A percentile compares a stretch with the other conserved stretches of the same genome.
Evolutionary conservation across 2,797 vertebrate species (phyloP).

Genomic region (Typhlichthys subterraneus): DNA sequence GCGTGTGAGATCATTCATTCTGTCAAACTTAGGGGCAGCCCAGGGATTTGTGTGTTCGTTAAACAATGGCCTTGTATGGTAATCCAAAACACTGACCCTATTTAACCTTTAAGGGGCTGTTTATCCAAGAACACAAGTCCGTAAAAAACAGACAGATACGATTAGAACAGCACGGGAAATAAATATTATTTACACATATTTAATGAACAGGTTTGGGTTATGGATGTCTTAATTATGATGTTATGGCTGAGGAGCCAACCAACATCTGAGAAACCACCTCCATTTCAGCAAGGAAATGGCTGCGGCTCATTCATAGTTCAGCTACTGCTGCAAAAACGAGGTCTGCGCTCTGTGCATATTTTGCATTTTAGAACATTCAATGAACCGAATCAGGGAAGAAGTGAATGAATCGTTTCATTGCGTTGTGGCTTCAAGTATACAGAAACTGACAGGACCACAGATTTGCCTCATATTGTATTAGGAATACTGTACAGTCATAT

Average conservation of each 20-base stretch:
- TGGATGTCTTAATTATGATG: slow-evolving; percentile 9
- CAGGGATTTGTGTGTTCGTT: slow-evolving; percentile 56
- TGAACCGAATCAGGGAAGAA: no score
- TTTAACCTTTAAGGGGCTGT: slow-evolving; percentile 49
- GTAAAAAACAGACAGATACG: background rate
- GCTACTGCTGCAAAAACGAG: slow-evolving; percentile 42
- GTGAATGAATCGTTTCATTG: no score
- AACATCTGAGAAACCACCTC: slow-evolving; percentile 6
- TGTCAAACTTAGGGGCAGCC: slow-evolving; percentile 42
- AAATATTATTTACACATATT: slow-evolving; percentile 13
- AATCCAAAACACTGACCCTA: slow-evolving; percentile 44
- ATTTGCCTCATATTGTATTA: no score
- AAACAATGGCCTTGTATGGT: slow-evolving; percentile 58
- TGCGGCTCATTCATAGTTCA: slow-evolving; percentile 40
- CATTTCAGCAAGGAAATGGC: slow-evolving; percentile 30
- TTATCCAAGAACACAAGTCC: background rate
- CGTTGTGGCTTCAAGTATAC: no score
- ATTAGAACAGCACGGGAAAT: background rate
- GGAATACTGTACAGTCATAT: no score
- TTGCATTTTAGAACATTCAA: no score
- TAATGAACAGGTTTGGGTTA: slow-evolving; percentile 16
- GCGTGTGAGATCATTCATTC: slow-evolving; percentile 61
- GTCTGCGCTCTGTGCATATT: slow-evolving; percentile 7
- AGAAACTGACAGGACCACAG: no score
- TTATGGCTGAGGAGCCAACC: slow-evolving; percentile 3